Evolutionary conservation across 2,888 invertebrate species (phyloP), one percentile per base, ranked within the genome.

Genomic region (Drosophila mayaguana): DNA sequence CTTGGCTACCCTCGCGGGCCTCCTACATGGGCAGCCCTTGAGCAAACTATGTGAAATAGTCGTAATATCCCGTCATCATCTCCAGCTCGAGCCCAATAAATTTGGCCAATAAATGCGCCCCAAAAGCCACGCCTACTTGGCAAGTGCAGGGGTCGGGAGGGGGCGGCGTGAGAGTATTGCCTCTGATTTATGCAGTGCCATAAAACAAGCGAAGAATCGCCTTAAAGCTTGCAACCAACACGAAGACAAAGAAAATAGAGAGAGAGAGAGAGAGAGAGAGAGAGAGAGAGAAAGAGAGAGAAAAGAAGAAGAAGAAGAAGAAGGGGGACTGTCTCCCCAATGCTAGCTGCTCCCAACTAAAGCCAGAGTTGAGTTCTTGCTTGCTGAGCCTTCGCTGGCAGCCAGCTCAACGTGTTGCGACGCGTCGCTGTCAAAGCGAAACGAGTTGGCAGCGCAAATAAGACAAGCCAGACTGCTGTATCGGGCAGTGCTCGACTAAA

Each of bases 161-260:
- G 32, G 18, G 32, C 5, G 32, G 32, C 1, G 8, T 8, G 48
- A n/a, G 48, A n/a, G 50, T 12, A 45, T 45, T 45, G 25, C 63
- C 76, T 60, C 76, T 87, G 83, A 83, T 83, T 83, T 83, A 87
- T 83, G 83, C 80, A 74, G 71, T 46, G 48, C 75, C 83, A 78
- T 75, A 75, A 81, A 83, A 83, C 62, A 61, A 42, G 54, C 38
- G 38, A 22, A 36, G 45, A 64, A 46, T 40, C 48, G 53, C 57
- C 40, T 64, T 56, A 25, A 67, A 73, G 72, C 45, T 45, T 38
- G 3, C 50, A 48, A 28, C 28, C 25, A 48, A 28, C 48, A 50
- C 32, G 32, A 50, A 32, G 12, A 32, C 53, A 36, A 22, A 22
- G 51, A 22, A n/a, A n/a, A n/a, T 4, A 14, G 2, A 32, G 12